Conservation (phyloP, 2,888 invertebrate genomes). For the Latrodectus hesperus region DNA sequence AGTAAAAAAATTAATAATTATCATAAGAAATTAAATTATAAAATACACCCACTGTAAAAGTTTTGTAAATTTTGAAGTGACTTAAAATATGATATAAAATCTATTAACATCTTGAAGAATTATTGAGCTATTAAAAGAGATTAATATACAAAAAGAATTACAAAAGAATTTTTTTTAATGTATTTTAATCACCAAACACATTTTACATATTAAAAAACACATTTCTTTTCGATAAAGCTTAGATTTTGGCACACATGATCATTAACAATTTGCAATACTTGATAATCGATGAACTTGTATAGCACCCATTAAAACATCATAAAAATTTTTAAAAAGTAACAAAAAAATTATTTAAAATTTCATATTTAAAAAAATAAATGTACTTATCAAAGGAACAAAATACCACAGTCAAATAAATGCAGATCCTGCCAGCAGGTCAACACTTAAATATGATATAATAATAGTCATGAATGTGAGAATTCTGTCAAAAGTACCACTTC, state of each 20-base stretch:
- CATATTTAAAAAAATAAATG: constrained; percentile 28
- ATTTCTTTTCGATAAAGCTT: neutral
- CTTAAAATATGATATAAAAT: too few relatives aligned
- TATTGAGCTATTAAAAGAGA: too few relatives aligned
- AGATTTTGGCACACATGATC: neutral
- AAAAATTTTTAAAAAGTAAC: constrained; percentile 29
- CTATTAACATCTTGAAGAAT: too few relatives aligned
- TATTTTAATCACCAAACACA: neutral
- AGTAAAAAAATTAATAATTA: too few relatives aligned
- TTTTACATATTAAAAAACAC: neutral
- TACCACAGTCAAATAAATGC: constrained; percentile 46
- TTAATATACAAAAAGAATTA: too few relatives aligned
- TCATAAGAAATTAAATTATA: too few relatives aligned
- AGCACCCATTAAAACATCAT: constrained; percentile 21
- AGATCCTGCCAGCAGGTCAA: constrained; percentile 56
- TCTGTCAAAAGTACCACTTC: constrained; percentile 46
- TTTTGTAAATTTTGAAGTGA: too few relatives aligned
- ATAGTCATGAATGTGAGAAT: neutral
- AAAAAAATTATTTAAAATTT: constrained; percentile 2
- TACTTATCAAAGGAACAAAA: constrained; percentile 45
- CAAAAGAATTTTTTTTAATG: neutral
- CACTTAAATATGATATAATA: neutral
- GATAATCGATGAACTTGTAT: constrained; percentile 12
- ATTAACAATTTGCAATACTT: constrained; percentile 14
- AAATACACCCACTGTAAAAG: too few relatives aligned